Base-by-base conservation (phyloP, 2,113 vertebrate genomes). In the Dendrocopos noguchii region DNA sequence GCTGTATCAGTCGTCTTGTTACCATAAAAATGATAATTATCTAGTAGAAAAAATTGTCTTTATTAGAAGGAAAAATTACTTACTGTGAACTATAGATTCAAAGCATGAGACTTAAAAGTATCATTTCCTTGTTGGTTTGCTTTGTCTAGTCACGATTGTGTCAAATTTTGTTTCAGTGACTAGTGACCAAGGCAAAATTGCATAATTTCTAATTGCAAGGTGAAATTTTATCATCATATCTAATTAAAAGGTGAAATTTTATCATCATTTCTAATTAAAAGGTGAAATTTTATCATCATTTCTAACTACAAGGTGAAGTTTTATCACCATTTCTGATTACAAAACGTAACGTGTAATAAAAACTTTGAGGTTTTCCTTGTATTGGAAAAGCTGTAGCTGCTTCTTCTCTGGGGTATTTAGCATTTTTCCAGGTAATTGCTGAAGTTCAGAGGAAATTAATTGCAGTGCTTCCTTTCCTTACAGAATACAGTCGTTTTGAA, bases 401-500 rank as follows among this genome's bases (percentile, higher is more conserved):
- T 84, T 80, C 25, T 90, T 95, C 36, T 65, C 24, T 84, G 75
- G 67, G 77, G 50, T 50, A 86, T 44, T 71, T 77, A 25, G n/a
- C 34, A 33, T 77, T 34, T 76, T 84, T 57, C 7, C 36, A 29
- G 80, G 7, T 91, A 63, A 68, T 72, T 72, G 63, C 80, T 91
- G 29, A 68, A 59, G 60, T 79, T 70, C 0, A 8, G 28, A 28
- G 29, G 22, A 93, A 55, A 29, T 87, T 22, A 94, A 88, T 71
- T 72, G 31, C 36, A 36, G 1, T 63, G 39, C 11, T 31, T 91
- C 10, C 25, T n/a, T 93, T 84, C 89, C 63, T 72, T 91, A 29
- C 93, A 98, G 99, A 99, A 88, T 99, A 99, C 97, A 98, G 99
- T 84, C 98, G 98, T 46, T 99, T 99, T 63, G 99, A 99, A 97